Evolutionary conservation across 1,140 invertebrate species (phyloP), one percentile per base, ranked within the genome.

Genomic region (Hyles euphorbiae): DNA sequence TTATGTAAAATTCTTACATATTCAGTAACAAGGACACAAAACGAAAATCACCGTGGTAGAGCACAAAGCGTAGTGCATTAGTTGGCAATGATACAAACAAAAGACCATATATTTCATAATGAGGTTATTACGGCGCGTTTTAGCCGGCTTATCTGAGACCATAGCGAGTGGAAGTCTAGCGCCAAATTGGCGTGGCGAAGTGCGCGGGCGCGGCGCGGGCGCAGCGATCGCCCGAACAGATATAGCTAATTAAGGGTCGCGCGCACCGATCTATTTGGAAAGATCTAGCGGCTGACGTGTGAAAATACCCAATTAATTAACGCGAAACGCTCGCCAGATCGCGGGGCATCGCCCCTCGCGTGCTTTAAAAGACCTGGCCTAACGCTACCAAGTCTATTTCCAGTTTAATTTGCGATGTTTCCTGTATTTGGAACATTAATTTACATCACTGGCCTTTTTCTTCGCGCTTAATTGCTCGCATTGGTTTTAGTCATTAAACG

Each of bases 271-370:
- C 85, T 85, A 85, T 87, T 88, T 85, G 83, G 80, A 67, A 63
- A 84, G 85, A 88, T 88, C 82, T 83, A 76, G 72, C 76, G 72
- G 76, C 63, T 85, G 85, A 88, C 85, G 85, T 88, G 85, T 88
- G 85, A 88, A 88, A 88, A 88, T 84, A 85, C 74, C 85, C 85
- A 88, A 88, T 88, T 88, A 88, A 88, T 88, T 88, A 88, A 79
- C 81, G 83, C 76, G 78, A 75, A 82, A 76, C 78, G 70, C 61
- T 67, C 70, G 60, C 62, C 63, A 60, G 70, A 78, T 78, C 75
- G 64, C 64, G 61, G 61, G 70, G 68, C 74, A 78, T 81, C 74
- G 73, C 70, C 65, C 68, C 68, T 83, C 75, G 83, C 81, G 76
- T 81, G 81, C 77, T 73, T 55, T 53, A 64, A 63, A 70, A 63